Base-by-base conservation (phyloP, 2,888 invertebrate species). In the Amiota communis region DNA sequence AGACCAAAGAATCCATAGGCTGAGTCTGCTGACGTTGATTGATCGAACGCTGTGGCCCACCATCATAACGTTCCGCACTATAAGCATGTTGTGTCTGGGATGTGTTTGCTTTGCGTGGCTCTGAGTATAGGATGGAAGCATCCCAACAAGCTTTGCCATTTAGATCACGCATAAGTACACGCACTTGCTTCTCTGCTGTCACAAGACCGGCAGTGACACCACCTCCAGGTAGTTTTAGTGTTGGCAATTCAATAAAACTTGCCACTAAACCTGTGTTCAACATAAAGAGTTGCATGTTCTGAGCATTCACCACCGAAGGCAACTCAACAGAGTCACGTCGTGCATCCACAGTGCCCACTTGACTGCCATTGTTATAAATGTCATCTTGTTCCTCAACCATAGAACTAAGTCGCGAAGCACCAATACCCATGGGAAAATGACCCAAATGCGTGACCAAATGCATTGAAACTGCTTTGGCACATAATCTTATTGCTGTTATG, bases 131-230 rank as follows among this genome's bases (percentile, higher is more conserved):
- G 74, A 97, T 95, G 0, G 97, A 96, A 56, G 96, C 96, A 90
- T 98, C 98, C 98, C 98, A 98, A 83, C 97, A 96, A 69, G 96
- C 96, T 91, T 98, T 98, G 68, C 98, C 98, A 48, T 96, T 95
- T 72, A 98, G 92, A 90, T 98, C 98, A 10, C 98, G 92, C 75
- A 98, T 91, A 13, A 98, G 91, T 23, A 98, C 94, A 51, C 98
- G 92, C 72, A 96, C 96, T 91, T 95, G 95, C 67, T 95, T 94
- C 80, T 94, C 93, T 8, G 95, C 95, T 0, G 96, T 95, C 71
- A 94, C 92, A 51, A 97, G 90, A 12, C 95, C 96, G 83, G 93
- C 92, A 0, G 95, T 94, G 15, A 93, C 93, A 53, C 95, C 94
- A 23, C 94, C 94, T 0, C 94, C 94, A 0, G 96, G 95, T 77